phyloP scores from a whole-genome alignment of 2,113 vertebrate genomes.

The Leptocoma aspasia region DNA sequence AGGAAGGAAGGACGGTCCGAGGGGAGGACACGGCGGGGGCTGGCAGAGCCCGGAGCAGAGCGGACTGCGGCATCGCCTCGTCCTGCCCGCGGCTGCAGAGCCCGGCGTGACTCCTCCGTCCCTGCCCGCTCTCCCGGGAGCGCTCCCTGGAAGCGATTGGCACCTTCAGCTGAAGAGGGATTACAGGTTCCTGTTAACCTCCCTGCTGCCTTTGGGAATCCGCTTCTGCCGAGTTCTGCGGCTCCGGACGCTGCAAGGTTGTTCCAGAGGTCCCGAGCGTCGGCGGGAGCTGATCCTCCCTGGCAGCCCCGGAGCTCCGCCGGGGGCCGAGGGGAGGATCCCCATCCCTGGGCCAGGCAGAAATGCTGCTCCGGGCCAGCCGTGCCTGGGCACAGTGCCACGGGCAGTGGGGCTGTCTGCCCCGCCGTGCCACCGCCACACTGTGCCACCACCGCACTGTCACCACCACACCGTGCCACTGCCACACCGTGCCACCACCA shows the following conservation, averaged over 20 bases:
- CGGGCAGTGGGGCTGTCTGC: rapidly evolving
- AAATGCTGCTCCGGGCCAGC: neutral
- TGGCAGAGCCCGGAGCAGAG: neutral
- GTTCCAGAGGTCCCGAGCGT: rapidly evolving
- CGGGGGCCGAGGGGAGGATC: rapidly evolving
- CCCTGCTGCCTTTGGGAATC: neutral
- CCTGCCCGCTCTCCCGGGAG: neutral
- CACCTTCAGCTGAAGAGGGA: neutral
- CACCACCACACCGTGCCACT: too few relatives aligned
- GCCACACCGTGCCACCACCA: too few relatives aligned
- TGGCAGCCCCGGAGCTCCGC: neutral
- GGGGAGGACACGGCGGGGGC: neutral
- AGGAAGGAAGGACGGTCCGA: neutral
- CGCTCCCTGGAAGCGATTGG: neutral
- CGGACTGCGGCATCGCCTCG: neutral
- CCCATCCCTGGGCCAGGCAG: neutral
- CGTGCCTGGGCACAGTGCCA: rapidly evolving
- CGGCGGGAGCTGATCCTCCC: neutral
- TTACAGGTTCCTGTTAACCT: neutral
- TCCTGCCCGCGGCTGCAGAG: neutral
- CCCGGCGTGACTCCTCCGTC: neutral
- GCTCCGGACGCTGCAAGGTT: rapidly evolving
- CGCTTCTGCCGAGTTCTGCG: rapidly evolving
- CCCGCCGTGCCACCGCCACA: too few relatives aligned
- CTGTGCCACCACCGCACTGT: too few relatives aligned